These are phyloP conservation scores for Hippolais icterina DNA, from an alignment of 2,113 vertebrate genomes.

Conservation along the genomic window DNA sequence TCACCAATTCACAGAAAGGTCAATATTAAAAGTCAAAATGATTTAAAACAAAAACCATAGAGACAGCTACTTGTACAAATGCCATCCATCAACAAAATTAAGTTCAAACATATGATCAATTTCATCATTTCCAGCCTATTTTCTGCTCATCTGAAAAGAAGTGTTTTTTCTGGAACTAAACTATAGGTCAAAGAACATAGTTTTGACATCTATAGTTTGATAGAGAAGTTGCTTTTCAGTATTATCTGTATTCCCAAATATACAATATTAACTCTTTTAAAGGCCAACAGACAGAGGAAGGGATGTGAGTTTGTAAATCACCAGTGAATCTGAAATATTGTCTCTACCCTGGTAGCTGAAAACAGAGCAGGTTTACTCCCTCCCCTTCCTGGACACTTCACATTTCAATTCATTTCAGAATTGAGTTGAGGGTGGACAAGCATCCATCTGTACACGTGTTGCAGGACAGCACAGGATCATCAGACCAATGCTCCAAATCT, in stretches of 20 bases:
- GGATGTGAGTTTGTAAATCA: neutral
- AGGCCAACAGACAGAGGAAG: neutral
- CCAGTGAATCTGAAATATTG: neutral
- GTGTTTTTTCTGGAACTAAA: neutral
- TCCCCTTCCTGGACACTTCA: neutral
- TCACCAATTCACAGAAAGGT: slow-evolving; percentile 44
- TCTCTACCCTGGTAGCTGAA: neutral
- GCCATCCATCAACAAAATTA: slow-evolving; percentile 16
- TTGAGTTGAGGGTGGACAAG: neutral
- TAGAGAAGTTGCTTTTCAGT: neutral
- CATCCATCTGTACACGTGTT: neutral
- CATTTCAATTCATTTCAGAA: too few species aligned
- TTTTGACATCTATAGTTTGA: neutral
- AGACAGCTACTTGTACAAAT: slow-evolving; percentile 1
- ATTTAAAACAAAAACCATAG: neutral
- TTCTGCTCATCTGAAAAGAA: slow-evolving; percentile 17
- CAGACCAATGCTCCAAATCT: neutral
- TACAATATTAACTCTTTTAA: neutral
- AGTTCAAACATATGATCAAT: slow-evolving; percentile 45
- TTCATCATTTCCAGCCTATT: slow-evolving; percentile 31
- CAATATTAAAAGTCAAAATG: slow-evolving; percentile 2
- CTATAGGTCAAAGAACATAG: slow-evolving; percentile 23
- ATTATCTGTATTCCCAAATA: neutral
- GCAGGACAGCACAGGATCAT: neutral
- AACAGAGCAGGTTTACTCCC: neutral